Conservation (phyloP, 1,140 invertebrate species). For the Hycleus phaleratus region DNA sequence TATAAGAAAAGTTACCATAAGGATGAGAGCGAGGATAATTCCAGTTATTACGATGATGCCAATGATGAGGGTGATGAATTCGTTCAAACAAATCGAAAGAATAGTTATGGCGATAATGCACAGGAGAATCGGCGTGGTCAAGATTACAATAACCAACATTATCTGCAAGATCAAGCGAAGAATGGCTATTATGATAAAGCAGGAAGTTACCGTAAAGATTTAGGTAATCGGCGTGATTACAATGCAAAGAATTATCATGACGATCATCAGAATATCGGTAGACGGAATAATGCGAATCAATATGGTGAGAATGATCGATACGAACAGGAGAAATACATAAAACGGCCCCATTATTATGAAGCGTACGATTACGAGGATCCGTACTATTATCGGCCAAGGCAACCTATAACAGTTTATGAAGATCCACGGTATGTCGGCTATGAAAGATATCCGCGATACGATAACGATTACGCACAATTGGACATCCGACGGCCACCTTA, state of each 20-base stretch:
- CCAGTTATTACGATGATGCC: conserved; percentile 55
- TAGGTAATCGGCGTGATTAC: conserved; percentile 43
- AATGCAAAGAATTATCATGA: conserved; percentile 48
- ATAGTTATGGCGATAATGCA: conserved; percentile 42
- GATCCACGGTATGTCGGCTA: conserved; percentile 46
- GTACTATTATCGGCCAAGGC: conserved; percentile 6
- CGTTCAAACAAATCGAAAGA: conserved; percentile 43
- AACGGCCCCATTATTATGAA: conserved; percentile 13
- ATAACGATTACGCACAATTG: conserved; percentile 22
- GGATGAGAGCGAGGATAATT: conserved; percentile 57
- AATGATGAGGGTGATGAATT: conserved; percentile 50
- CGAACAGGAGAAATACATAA: conserved; percentile 37
- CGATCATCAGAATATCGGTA: conserved; percentile 41
- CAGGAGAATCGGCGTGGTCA: conserved; percentile 44
- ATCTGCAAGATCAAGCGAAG: conserved; percentile 36
- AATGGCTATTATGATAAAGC: conserved; percentile 45
- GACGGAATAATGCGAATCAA: conserved; percentile 42
- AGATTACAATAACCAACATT: conserved; percentile 38
- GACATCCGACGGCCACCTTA: conserved; percentile 2
- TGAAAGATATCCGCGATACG: conserved; percentile 33
- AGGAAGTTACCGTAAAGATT: conserved; percentile 43
- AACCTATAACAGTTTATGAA: conserved; percentile 51
- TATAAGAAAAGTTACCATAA: conserved; percentile 59
- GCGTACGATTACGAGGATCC: conserved; percentile 5
- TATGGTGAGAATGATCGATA: conserved; percentile 41